phyloP scores from a whole-genome alignment of 2,888 invertebrate genomes.

The Meliscaeva auricollis region DNA sequence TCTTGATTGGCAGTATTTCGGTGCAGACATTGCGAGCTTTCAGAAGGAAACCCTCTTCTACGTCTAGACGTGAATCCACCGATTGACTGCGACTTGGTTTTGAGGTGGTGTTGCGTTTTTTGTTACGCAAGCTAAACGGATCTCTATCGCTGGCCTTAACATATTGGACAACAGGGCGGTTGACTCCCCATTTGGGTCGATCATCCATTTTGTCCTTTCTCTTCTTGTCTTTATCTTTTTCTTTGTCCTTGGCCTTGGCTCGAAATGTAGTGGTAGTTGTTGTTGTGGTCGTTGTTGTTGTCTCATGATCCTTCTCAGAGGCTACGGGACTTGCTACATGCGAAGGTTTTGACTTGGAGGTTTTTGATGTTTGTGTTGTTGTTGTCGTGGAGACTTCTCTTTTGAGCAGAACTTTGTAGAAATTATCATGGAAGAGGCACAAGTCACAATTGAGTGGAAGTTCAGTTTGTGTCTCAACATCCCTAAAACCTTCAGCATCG shows the following conservation, averaged over 20 bases:
- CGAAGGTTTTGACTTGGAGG: constrained; percentile 68
- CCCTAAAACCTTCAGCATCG: constrained; percentile 70
- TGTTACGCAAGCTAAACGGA: constrained; percentile 89
- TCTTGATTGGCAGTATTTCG: constrained; percentile 84
- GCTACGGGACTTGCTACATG: constrained; percentile 77
- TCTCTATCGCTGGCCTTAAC: constrained; percentile 96
- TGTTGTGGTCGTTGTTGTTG: constrained; percentile 82
- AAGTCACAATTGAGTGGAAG: constrained; percentile 82
- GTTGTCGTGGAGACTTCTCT: constrained; percentile 83
- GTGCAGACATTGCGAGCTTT: constrained; percentile 84
- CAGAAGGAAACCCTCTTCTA: constrained; percentile 81
- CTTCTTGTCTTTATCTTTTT: constrained; percentile 78
- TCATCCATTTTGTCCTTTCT: constrained; percentile 85
- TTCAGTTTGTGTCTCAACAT: constrained; percentile 83
- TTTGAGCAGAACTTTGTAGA: constrained; percentile 83
- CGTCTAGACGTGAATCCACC: constrained; percentile 81
- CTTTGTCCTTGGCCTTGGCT: constrained; percentile 81
- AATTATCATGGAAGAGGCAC: constrained; percentile 83
- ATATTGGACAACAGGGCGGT: constrained; percentile 91
- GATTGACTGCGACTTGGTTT: constrained; percentile 86
- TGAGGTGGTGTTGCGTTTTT: constrained; percentile 84
- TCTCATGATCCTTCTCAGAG: constrained; percentile 80
- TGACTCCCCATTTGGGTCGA: constrained; percentile 91
- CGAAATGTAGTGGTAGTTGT: constrained; percentile 83
- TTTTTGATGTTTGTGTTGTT: constrained; percentile 82